Evolutionary conservation across 2,888 invertebrate species (phyloP).

Genomic region (Drosophila kuntzei): DNA sequence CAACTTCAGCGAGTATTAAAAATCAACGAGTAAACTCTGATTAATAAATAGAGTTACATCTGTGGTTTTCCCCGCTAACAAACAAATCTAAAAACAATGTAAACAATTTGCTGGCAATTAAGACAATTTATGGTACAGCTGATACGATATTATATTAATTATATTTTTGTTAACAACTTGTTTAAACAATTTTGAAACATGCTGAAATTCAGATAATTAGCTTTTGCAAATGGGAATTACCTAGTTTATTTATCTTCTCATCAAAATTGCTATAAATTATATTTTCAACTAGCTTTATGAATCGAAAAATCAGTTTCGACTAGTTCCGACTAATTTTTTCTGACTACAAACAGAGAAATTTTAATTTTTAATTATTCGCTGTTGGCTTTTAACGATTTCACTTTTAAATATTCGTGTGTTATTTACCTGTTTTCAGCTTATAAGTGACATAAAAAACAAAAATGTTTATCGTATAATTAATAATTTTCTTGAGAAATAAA

Average conservation of each 20-base stretch:
- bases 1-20: constrained; percentile 1
- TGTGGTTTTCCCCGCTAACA: not conserved
- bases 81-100: constrained; percentile 4
- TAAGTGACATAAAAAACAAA: constrained; percentile 22
- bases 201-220: not conserved
- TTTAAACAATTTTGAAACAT: constrained; percentile 9
- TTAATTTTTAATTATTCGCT: constrained; percentile 10
- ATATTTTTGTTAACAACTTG: constrained; percentile 8
- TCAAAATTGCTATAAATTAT: constrained; percentile 2
- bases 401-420: constrained; percentile 10
- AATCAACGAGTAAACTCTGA: not conserved
- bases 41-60: not conserved
- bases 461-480: constrained; percentile 11
- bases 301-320: not conserved
- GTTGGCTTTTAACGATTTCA: constrained; percentile 17
- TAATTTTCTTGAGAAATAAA: constrained; percentile 27
- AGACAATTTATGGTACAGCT: constrained; percentile 33
- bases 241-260: not conserved
- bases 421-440: constrained; percentile 18
- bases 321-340: not conserved
- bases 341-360: constrained; percentile 13
- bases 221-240: not conserved
- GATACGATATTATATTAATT: constrained; percentile 1
- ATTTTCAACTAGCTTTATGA: not conserved
- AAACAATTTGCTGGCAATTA: constrained; percentile 11